phyloP scores from a whole-genome alignment of 2,888 invertebrate genomes.

The Eristalis tenax region DNA sequence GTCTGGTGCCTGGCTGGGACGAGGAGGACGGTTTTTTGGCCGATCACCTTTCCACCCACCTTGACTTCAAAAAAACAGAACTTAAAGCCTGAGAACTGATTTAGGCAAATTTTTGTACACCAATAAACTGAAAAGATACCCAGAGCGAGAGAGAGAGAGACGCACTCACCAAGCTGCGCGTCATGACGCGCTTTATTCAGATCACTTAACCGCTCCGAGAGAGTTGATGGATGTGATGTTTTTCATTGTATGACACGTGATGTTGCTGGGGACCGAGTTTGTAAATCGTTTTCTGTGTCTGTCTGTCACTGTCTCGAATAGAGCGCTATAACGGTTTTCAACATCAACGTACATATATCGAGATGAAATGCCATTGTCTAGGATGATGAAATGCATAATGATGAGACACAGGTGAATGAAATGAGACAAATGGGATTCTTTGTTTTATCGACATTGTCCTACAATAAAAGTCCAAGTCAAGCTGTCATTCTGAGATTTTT shows the following conservation, averaged over 20 bases:
- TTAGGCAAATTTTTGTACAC: constrained; percentile 32
- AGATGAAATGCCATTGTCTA: not conserved
- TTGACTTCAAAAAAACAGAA: not conserved
- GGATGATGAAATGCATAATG: constrained; percentile 25
- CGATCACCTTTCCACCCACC: not conserved
- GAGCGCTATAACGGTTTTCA: not conserved
- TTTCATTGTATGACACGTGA: constrained; percentile 47
- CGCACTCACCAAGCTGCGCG: not conserved
- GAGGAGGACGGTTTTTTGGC: not conserved
- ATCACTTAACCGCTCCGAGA: constrained; percentile 48
- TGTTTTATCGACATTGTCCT: constrained; percentile 6
- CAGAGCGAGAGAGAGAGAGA: not conserved
- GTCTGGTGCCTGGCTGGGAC: not conserved
- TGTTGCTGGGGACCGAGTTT: constrained; percentile 8
- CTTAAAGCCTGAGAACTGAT: constrained; percentile 1
- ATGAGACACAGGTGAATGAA: constrained; percentile 21
- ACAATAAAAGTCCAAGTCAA: constrained; percentile 12
- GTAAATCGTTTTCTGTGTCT: not conserved
- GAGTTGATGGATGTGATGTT: constrained; percentile 63
- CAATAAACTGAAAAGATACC: not conserved
- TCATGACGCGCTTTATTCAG: constrained; percentile 55
- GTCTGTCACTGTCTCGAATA: not conserved
- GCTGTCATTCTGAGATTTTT: not conserved
- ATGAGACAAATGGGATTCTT: constrained; percentile 16
- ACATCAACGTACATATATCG: not conserved